phyloP scores from a whole-genome alignment of 2,113 vertebrate species.

The mouse (Mus musculus) region GRCm39 chr12:56110501-56111000 shows the following conservation, averaged over 20 bases:
- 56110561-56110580: neutral
- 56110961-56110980: neutral
- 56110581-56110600: neutral
- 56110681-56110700: neutral
- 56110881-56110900: constrained; percentile 38
- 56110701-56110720: neutral
- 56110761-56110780: neutral
- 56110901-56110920: neutral
- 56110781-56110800: neutral
- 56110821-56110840: neutral
- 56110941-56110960: neutral
- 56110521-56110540: neutral
- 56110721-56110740: neutral
- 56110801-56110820: neutral
- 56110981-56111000: constrained; percentile 37
- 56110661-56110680: neutral
- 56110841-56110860: constrained; percentile 7
- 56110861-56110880: neutral
- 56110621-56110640: constrained; percentile 6
- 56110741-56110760: neutral
- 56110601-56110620: constrained; percentile 24
- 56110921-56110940: constrained; percentile 16
- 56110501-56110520: neutral
- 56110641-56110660: neutral
- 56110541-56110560: neutral